Evolutionary conservation across 2,113 vertebrate species (phyloP), one percentile per base, ranked within the genome.

Genomic region (Tupaia chinensis): DNA sequence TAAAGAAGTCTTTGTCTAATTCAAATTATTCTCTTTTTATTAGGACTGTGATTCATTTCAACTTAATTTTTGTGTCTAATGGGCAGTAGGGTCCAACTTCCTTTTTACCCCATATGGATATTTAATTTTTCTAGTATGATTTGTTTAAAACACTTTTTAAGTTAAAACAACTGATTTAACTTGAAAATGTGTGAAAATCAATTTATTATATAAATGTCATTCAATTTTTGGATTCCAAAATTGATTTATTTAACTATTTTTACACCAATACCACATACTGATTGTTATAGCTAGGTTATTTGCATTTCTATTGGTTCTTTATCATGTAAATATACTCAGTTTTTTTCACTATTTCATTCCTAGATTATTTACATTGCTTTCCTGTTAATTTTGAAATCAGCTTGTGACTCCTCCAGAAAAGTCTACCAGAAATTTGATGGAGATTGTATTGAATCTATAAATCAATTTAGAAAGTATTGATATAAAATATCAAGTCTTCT

Each of bases 181-280:
- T 91, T 87, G 12, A 14, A 83, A 91, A 20, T 56, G 19, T 66
- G 44, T 87, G 54, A 93, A 83, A 91, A 74, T 87, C 58, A 61
- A 63, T 63, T 14, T 78, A 83, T 73, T 87, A 34, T 54, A 61
- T 56, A 83, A 6, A 5, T 15, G 1, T 69, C 17, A 9, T 61
- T 91, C 32, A 73, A 9, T 54, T 34, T 95, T 69, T 63, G 53
- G 34, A 60, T 29, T 68, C 69, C 90, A 22, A 84, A 3, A n/a
- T 76, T 76, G 14, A 54, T 56, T 20, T 79, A 8, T 54, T 54
- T 91, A 66, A 74, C 20, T 79, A 20, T 61, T 4, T 10, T 87
- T 20, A 56, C 6, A 25, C 61, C 17, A 34, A 11, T 27, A 83
- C 5, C 17, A 34, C 2, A 54, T 4, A 54, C 27, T 88, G 22